Evolutionary conservation across 2,113 vertebrate species (phyloP), one percentile per base, ranked within the genome.

Genomic region (Planiliza haematocheilus): DNA sequence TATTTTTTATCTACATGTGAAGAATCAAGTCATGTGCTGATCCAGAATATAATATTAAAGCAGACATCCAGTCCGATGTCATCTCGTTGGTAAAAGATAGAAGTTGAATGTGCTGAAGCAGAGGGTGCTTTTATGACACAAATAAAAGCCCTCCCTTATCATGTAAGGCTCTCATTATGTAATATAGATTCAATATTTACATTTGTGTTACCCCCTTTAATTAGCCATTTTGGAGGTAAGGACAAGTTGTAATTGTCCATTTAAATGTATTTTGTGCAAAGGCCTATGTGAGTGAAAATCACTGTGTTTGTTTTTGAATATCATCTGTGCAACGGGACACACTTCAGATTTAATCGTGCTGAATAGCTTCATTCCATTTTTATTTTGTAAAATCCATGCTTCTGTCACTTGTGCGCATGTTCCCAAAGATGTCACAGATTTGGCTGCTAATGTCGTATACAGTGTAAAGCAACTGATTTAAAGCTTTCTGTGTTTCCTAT

Each of bases 151-250:
- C 71, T 84, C 77, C 81, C 84, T 88, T 91, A 91, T 91, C 77
- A 61, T 70, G 64, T 45, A 81, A 82, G 83, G 81, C 86, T 82
- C 42, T 84, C 62, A 66, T 91, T 86, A 84, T 90, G 81, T 91
- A 70, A 89, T 83, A 82, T 75, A 83, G 80, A 79, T 85, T 88
- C 86, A 93, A 94, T 94, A 94, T 94, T 93, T 91, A 85, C 91
- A 68, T 81, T 80, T 69, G 65, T 77, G 71, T 55, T 60, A 8
- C 51, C 75, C 12, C 7, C 52, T 73, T 83, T 76, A 52, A 82
- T 84, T 82, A 69, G 65, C 70, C 58, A 48, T 68, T 60, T 88
- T 18, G 3, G 42, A 77, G 37, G 61, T 7, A 52, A 67, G 50
- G 43, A 65, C 51, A n/a, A 17, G 64, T 68, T 68, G 36, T 56